Evolutionary conservation across 2,113 vertebrate genomes (phyloP).

Genomic region (Maylandia zebra): DNA sequence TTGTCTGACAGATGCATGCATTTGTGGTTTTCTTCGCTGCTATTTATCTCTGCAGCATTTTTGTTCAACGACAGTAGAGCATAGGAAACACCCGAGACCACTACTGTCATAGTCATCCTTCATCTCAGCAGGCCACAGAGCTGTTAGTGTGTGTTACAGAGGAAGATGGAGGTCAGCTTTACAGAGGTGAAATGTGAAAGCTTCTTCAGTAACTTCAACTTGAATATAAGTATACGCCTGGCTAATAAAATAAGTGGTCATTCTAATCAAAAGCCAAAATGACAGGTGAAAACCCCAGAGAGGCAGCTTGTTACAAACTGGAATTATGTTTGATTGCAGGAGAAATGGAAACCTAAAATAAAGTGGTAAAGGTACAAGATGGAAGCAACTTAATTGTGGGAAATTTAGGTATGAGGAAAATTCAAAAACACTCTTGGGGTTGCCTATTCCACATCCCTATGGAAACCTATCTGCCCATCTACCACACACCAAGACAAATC

Average conservation of each 20-base stretch:
- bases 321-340: neutral
- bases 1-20: neutral
- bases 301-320: neutral
- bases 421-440: neutral
- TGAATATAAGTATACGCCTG: neutral
- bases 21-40: neutral
- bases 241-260: neutral
- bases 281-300: neutral
- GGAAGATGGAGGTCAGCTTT: neutral
- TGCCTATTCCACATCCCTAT: neutral
- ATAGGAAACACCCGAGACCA: slow-evolving; percentile 12
- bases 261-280: neutral
- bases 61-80: neutral
- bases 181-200: neutral
- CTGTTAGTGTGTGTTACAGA: neutral
- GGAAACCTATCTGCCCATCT: neutral
- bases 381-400: neutral
- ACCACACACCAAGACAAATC: neutral
- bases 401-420: neutral
- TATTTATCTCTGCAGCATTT: neutral
- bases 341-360: neutral
- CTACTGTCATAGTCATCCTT: neutral
- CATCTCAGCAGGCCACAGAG: neutral
- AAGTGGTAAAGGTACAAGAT: neutral
- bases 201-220: neutral